Evolutionary conservation across 1,140 invertebrate genomes (phyloP).

Genomic region (Chionoecetes opilio): DNA sequence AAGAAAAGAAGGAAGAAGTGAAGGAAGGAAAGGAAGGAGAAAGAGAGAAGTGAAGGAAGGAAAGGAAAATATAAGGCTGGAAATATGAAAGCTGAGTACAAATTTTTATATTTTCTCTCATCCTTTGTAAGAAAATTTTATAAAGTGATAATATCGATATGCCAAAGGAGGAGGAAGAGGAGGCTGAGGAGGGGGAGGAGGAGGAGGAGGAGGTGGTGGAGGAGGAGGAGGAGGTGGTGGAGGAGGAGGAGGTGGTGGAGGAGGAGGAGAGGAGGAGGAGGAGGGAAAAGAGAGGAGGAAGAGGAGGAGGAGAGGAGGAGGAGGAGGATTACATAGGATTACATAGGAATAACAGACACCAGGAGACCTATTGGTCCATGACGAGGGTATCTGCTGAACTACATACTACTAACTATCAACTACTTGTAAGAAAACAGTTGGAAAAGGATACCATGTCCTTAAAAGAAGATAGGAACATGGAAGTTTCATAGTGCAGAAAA

Average conservation of each 20-base stretch:
- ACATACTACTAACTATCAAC: too few relatives aligned
- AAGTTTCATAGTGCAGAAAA: too few relatives aligned
- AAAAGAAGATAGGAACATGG: background rate
- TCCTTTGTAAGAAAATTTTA: background rate
- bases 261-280: background rate
- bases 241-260: background rate
- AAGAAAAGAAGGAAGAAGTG: background rate
- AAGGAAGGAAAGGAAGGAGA: background rate
- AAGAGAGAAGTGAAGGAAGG: background rate
- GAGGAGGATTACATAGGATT: background rate
- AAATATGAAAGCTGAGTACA: background rate
- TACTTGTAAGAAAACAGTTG: too few relatives aligned
- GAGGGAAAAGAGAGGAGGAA: background rate
- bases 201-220: background rate
- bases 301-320: background rate
- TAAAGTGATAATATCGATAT: constrained; percentile 10
- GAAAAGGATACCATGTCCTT: background rate
- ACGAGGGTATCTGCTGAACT: too few relatives aligned
- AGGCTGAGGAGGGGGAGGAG: background rate
- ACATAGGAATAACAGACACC: too few relatives aligned
- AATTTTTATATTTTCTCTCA: background rate
- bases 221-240: background rate
- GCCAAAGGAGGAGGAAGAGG: background rate
- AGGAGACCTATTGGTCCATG: too few relatives aligned
- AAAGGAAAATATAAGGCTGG: background rate